Evolutionary conservation across 2,888 invertebrate genomes (phyloP).

Genomic region (Dendrolimus pini): DNA sequence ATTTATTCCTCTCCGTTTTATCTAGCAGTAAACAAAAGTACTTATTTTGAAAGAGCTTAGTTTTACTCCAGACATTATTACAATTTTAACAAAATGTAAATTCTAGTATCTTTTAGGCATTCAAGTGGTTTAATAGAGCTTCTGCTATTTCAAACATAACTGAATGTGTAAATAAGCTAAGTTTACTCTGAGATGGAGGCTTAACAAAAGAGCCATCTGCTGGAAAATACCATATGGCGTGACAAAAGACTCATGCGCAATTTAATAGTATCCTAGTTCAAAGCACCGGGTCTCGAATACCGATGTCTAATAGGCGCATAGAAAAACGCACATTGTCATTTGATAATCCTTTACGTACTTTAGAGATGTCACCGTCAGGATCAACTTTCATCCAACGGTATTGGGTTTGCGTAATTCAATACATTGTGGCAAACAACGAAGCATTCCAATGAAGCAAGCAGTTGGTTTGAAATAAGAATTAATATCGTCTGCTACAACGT

Average conservation of each 20-base stretch:
- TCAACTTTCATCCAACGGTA: slow-evolving; percentile 72
- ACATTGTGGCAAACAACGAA: slow-evolving; percentile 35
- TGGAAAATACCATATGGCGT: slow-evolving; percentile 67
- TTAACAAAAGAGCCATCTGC: slow-evolving; percentile 64
- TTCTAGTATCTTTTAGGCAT: background rate
- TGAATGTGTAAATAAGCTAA: slow-evolving; percentile 24
- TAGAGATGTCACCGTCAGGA: slow-evolving; percentile 70
- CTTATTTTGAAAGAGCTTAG: background rate
- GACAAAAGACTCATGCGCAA: slow-evolving; percentile 71
- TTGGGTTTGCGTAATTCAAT: slow-evolving; percentile 73
- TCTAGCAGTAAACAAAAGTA: background rate
- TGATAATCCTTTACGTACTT: slow-evolving; percentile 73
- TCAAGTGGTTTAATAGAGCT: background rate
- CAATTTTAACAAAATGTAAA: background rate
- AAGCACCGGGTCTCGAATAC: slow-evolving; percentile 55
- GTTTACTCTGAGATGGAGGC: slow-evolving; percentile 39
- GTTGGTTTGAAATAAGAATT: slow-evolving; percentile 30
- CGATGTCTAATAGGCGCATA: slow-evolving; percentile 37
- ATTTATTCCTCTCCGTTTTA: background rate
- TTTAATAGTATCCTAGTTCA: slow-evolving; percentile 71
- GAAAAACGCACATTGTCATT: slow-evolving; percentile 69
- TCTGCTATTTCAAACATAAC: slow-evolving; percentile 23
- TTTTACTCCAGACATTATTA: background rate
- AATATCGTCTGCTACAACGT: slow-evolving; percentile 30
- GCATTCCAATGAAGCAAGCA: slow-evolving; percentile 26